A percentile compares a stretch with the other conserved stretches of the same genome.
Evolutionary conservation across 1,140 invertebrate genomes (phyloP).

Genomic region (Cotesia chilonis): DNA sequence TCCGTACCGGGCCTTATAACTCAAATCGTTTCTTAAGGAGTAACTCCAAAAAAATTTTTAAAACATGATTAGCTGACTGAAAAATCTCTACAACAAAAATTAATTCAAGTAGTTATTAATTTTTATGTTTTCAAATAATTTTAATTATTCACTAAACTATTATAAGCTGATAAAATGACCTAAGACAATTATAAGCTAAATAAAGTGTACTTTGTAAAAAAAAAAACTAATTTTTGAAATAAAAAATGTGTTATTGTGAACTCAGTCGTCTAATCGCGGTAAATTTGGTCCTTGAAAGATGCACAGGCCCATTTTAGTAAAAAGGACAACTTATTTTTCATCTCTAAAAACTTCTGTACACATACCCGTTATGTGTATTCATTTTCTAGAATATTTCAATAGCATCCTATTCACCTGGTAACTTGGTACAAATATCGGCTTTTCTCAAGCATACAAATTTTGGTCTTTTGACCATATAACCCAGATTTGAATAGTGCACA

Average conservation of each 20-base stretch:
- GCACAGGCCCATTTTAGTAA: slow-evolving; percentile 5
- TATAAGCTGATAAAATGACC: too few relatives aligned
- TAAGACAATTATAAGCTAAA: too few relatives aligned
- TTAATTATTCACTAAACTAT: too few relatives aligned
- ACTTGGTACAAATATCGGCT: slow-evolving; percentile 20
- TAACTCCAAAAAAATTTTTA: too few relatives aligned
- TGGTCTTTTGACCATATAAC: slow-evolving; percentile 62
- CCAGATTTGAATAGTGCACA: slow-evolving; percentile 61
- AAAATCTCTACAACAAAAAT: too few relatives aligned
- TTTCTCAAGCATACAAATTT: slow-evolving; percentile 63
- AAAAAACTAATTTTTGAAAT: not conserved
- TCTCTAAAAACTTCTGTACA: not conserved
- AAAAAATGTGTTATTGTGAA: slow-evolving; percentile 33
- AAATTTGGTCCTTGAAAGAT: slow-evolving; percentile 43
- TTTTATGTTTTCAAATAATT: too few relatives aligned
- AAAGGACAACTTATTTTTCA: slow-evolving; percentile 17
- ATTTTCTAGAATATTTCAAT: slow-evolving; percentile 20
- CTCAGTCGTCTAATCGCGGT: slow-evolving; percentile 42
- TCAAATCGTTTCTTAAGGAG: too few relatives aligned
- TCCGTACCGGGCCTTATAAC: too few relatives aligned
- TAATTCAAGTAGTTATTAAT: too few relatives aligned
- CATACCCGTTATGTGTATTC: slow-evolving; percentile 20
- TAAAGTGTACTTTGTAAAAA: not conserved
- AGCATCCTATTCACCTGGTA: slow-evolving; percentile 22
- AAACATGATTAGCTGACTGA: too few relatives aligned